Conservation (phyloP, 2,113 vertebrate species). For the Peromyscus californicus region DNA sequence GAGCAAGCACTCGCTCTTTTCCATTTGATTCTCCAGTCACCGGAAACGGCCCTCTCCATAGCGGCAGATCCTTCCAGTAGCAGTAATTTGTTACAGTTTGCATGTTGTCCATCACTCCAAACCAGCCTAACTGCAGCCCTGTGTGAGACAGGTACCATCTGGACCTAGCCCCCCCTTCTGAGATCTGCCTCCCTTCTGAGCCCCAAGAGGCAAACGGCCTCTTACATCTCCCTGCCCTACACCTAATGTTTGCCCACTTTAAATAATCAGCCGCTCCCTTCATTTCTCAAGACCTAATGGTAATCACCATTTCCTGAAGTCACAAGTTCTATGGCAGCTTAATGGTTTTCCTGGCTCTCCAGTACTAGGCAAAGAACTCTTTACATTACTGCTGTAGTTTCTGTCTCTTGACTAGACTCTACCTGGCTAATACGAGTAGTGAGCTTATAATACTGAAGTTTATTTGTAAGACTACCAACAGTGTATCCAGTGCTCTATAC, state of each 20-base stretch:
- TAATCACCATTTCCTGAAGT: background rate
- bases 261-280: background rate
- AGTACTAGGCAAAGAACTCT: background rate
- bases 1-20: background rate
- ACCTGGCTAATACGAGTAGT: background rate
- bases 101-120: background rate
- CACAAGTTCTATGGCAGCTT: background rate
- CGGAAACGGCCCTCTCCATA: too few relatives aligned
- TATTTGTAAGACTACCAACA: background rate
- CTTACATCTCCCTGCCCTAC: background rate
- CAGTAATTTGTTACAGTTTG: background rate
- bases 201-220: background rate
- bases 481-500: background rate
- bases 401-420: background rate
- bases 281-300: background rate
- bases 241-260: background rate
- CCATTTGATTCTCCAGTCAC: background rate
- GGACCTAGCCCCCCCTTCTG: background rate
- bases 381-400: background rate
- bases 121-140: background rate
- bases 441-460: conserved; percentile 24
- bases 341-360: background rate
- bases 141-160: background rate
- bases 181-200: background rate
- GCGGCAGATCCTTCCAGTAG: background rate